Evolutionary conservation across 2,797 vertebrate genomes (phyloP), one percentile per base, ranked within the genome.

Genomic region (Echeneis naucrates): DNA sequence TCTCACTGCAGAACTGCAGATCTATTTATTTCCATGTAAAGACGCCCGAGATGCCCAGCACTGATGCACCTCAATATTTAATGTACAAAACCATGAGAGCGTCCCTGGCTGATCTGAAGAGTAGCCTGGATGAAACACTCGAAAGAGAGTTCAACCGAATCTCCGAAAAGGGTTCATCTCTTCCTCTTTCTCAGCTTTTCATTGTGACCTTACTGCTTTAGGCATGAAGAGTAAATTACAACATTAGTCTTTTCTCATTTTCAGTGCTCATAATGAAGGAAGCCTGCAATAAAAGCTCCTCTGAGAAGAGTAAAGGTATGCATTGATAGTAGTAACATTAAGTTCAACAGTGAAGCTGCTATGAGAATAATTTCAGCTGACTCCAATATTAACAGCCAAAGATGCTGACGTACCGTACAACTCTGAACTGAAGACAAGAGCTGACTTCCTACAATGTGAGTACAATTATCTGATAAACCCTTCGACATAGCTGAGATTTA

Each of bases 361-460:
- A 0, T 16, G 4, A 26, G 2, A 24, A 19, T 10, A 24, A 56
- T 5, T n/a, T 66, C 10, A 9, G 2, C 21, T 2, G 37, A 45
- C 19, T 55, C 38, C 23, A 1, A 33, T 45, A 3, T 47, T 37
- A 4, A 55, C 77, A 90, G 91, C 17, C 9, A 89, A 80, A 61
- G 78, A 89, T 4, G 0, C 17, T 0, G 66, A 86, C 9, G 5
- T 65, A 14, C 16, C 64, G 0, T 59, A 52, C 65, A 58, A 71
- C 78, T 54, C 62, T 0, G 88, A 93, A 53, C 92, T 85, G 0
- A 93, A 84, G 79, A 90, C 72, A 0, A 92, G 94, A 86, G 77
- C 64, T 0, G 91, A 94, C 19, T 92, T 94, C 45, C 68, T 93
- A 30, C 90, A 93, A 4, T 92, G 94, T 94, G 76, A 93, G 92